Percentiles rank a stretch among this genome's conserved stretches.
These are phyloP conservation scores for Chrysocyon brachyurus DNA, from an alignment of 2,797 vertebrate genomes.

Conservation along the genomic window DNA sequence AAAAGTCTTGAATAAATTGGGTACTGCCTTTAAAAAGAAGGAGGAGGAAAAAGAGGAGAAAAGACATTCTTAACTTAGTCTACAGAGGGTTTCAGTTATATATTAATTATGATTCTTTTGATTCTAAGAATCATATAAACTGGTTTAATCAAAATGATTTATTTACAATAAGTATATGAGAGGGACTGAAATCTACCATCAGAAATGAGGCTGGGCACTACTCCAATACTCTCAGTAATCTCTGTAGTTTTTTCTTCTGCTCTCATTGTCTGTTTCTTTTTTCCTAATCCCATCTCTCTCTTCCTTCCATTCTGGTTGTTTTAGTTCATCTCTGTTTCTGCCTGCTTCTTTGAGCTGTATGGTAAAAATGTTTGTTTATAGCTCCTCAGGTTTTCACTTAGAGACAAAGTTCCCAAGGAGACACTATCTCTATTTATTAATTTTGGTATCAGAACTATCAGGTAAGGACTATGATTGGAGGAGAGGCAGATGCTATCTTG, in stretches of 20 bases:
- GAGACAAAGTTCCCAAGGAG: background rate
- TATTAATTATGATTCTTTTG: background rate
- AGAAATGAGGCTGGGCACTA: background rate
- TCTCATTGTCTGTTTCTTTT: background rate
- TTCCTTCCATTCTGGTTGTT: background rate
- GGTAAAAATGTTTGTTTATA: background rate
- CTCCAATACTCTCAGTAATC: background rate
- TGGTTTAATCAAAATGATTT: constrained; percentile 12
- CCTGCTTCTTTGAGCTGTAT: background rate
- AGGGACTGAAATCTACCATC: background rate
- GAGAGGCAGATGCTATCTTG: background rate
- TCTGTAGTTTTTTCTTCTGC: background rate
- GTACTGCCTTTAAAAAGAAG: background rate
- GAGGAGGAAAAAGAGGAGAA: background rate
- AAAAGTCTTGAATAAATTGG: background rate
- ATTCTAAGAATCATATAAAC: background rate
- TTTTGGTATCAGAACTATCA: background rate
- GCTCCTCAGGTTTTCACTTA: background rate
- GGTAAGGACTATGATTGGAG: background rate
- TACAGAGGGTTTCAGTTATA: background rate
- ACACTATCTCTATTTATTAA: background rate
- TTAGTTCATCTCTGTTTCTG: background rate
- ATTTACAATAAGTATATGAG: background rate
- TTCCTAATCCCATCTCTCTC: background rate
- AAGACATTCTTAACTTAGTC: background rate